Evolutionary conservation across 2,888 invertebrate genomes (phyloP), one percentile per base, ranked within the genome.

Genomic region (Plusia festucae): DNA sequence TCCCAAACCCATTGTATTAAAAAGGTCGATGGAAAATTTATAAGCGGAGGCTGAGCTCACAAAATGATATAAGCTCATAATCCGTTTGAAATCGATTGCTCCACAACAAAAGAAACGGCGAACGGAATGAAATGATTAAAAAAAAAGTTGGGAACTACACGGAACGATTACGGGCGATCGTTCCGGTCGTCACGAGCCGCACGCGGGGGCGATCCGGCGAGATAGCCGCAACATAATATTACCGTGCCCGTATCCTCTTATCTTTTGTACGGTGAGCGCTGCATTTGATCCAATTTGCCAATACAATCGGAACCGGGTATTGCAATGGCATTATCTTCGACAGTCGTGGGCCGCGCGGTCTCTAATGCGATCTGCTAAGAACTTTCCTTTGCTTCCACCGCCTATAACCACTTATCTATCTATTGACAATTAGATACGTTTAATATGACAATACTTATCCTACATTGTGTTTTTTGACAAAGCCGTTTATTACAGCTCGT

Each of bases 211-310:
- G 89, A 88, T 89, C 82, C 73, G 82, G 68, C 79, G 72, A 84
- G 89, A 90, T 92, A 89, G 85, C 88, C 88, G 84, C 88, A 89
- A 91, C 90, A 88, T 89, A 88, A 91, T 92, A 91, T 90, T 89
- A 89, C 90, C 80, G 66, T 72, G 82, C 89, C 89, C 90, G 87
- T 90, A 91, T 90, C 89, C 82, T 92, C 92, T 94, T 93, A 94
- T 95, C 94, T 94, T 93, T 93, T 93, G 91, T 91, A 85, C 91
- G 89, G 91, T 88, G 90, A 91, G 91, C 91, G 91, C 90, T 94
- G 94, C 95, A 95, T 95, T 95, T 95, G 93, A 95, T 95, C 93
- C 95, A 95, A 95, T 95, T 95, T 94, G 91, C 93, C 94, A 93
- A 94, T 94, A 94, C 94, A 94, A 95, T 95, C 93, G 90, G 91